phyloP scores from a whole-genome alignment of 2,113 vertebrate genomes.

The Vidua macroura region DNA sequence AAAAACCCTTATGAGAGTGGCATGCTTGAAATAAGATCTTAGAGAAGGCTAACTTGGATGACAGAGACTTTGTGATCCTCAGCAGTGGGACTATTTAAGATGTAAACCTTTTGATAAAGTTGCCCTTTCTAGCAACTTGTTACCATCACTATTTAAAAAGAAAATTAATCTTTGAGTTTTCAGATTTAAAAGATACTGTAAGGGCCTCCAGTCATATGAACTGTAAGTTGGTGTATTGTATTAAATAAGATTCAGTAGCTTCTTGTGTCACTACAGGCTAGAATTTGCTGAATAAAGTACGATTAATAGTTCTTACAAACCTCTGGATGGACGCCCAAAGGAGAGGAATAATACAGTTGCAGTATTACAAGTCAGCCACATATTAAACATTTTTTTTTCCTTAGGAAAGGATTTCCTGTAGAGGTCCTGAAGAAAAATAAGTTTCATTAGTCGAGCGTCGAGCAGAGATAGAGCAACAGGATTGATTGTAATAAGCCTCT shows the following conservation, averaged over 20 bases:
- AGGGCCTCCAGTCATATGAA: background rate
- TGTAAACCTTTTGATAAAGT: background rate
- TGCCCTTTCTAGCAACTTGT: background rate
- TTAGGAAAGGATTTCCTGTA: slow-evolving; percentile 59
- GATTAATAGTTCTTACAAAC: background rate
- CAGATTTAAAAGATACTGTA: background rate
- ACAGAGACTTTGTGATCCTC: background rate
- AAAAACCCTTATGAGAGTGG: background rate
- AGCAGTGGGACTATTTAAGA: background rate
- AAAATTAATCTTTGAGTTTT: background rate
- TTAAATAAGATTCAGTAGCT: background rate
- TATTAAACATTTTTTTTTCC: slow-evolving; percentile 1
- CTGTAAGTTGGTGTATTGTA: background rate
- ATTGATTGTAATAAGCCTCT: slow-evolving; percentile 69
- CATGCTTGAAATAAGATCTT: background rate
- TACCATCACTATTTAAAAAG: slow-evolving; percentile 1
- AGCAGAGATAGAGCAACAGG: slow-evolving; percentile 64
- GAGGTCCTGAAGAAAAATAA: slow-evolving; percentile 67
- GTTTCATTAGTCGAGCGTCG: slow-evolving; percentile 58
- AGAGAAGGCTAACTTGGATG: background rate
- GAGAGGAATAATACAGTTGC: slow-evolving; percentile 5
- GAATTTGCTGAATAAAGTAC: background rate
- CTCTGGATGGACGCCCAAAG: background rate
- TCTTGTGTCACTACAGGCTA: background rate
- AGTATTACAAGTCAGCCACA: background rate